A percentile compares a stretch with the other conserved stretches of the same genome.
Evolutionary conservation across 2,797 vertebrate genomes (phyloP).

Genomic region (Masticophis lateralis): DNA sequence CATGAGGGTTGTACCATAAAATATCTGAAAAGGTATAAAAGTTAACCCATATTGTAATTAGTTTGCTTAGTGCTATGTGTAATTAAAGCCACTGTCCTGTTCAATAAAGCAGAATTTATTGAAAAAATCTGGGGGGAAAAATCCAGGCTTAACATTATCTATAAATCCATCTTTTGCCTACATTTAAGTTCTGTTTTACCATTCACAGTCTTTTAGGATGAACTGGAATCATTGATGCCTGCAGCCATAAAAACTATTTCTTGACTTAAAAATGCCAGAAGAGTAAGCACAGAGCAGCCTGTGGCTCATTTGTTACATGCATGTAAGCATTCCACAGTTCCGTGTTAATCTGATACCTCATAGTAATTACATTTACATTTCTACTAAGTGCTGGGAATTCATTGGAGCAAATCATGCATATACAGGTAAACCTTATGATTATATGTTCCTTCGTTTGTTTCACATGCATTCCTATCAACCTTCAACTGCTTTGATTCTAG

Average conservation of each 20-base stretch:
- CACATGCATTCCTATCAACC: not conserved
- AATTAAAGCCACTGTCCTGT: not conserved
- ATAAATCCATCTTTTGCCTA: not conserved
- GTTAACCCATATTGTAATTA: not conserved
- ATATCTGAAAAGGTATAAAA: not conserved
- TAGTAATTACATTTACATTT: constrained; percentile 24
- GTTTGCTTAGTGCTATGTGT: not conserved
- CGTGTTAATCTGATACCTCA: constrained; percentile 25
- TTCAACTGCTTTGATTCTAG: not conserved
- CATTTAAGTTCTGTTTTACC: not conserved
- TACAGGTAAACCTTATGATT: constrained; percentile 17
- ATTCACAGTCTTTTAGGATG: not conserved
- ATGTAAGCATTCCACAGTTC: constrained; percentile 39
- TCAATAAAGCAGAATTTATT: not conserved
- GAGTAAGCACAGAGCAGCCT: constrained; percentile 27
- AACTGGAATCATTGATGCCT: constrained; percentile 24
- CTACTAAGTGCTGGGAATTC: constrained; percentile 13
- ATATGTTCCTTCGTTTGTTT: constrained; percentile 13
- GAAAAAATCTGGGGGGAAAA: not conserved
- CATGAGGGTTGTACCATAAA: not conserved
- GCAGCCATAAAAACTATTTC: constrained; percentile 34
- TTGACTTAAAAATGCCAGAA: constrained; percentile 42
- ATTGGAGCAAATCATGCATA: constrained; percentile 7
- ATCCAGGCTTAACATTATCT: not conserved
- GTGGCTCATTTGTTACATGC: constrained; percentile 32